Evolutionary conservation across 2,113 vertebrate genomes (phyloP), one percentile per base, ranked within the genome.

Genomic region (Peromyscus leucopus): DNA sequence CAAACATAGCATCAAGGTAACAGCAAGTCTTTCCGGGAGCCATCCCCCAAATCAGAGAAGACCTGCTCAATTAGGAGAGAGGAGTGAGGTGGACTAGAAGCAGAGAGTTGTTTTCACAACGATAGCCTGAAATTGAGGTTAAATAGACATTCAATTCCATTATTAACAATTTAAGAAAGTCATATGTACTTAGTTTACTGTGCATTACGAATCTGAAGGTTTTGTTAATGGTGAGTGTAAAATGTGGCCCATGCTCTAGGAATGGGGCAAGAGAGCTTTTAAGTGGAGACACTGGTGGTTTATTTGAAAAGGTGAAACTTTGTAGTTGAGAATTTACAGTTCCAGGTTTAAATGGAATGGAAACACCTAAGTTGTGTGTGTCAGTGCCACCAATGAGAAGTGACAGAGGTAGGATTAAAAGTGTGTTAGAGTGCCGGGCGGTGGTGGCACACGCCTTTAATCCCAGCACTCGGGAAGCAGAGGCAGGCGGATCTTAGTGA

Each of bases 101-200:
- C 31, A 90, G 91, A 84, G 61, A 69, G 17, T 69, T 65, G 11
- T 85, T 92, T 75, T 9, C 6, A 76, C 3, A 57, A 72, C 28
- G n/a, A 78, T 65, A 92, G 11, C 11, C 61, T 91, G 22, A 91
- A 76, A 42, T 13, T 67, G 46, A 94, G 69, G 80, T 78, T 63
- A 76, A 89, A 90, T 3, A 74, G 26, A 42, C 65, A 55, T 72
- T 86, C 21, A 39, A 94, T 33, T 85, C 24, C 21, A 51, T 82
- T 83, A 57, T 83, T 95, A 55, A 78, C 82, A 90, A n/a, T 15
- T 42, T 80, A 36, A 97, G 46, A 59, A 91, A 84, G 36, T 65
- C 85, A 1, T 82, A 91, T 61, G 79, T 75, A 42, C n/a, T 69
- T 87, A 82, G 33, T 78, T 79, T 74, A 51, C 19, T 17, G 48